Evolutionary conservation across 2,888 invertebrate genomes (phyloP).

Genomic region (Pristionchus mayeri): DNA sequence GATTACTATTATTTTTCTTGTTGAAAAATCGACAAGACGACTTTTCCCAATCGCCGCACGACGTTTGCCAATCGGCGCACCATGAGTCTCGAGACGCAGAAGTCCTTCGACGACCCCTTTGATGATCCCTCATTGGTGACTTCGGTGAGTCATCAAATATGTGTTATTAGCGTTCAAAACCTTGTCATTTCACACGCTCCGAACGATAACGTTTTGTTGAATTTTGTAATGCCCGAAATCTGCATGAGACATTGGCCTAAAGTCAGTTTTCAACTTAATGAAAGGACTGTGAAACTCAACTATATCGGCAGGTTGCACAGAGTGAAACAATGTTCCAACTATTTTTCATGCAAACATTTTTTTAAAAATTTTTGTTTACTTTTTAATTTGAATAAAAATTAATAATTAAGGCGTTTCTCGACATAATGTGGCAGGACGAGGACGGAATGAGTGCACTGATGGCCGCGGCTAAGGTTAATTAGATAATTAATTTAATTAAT

Average conservation of each 20-base stretch:
- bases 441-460: constrained; percentile 63
- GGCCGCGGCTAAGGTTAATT: constrained; percentile 55
- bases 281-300: too few relatives aligned
- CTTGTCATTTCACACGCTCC: too few relatives aligned
- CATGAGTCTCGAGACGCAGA: constrained; percentile 24
- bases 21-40: constrained; percentile 2
- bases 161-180: too few relatives aligned
- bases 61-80: constrained; percentile 20
- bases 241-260: too few relatives aligned
- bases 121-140: constrained; percentile 57
- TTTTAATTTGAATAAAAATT: too few relatives aligned
- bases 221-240: too few relatives aligned
- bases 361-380: too few relatives aligned
- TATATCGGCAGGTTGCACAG: too few relatives aligned
- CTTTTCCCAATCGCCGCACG: background rate
- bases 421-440: constrained; percentile 62
- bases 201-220: too few relatives aligned
- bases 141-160: constrained; percentile 44
- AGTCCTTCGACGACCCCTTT: constrained; percentile 56
- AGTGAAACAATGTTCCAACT: too few relatives aligned
- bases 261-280: too few relatives aligned
- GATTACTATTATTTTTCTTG: background rate
- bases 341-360: too few relatives aligned
- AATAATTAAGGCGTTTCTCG: constrained; percentile 57
- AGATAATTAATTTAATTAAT: background rate